These are phyloP conservation scores for Marmota monax DNA, from an alignment of 2,113 vertebrate species.

Conservation along the genomic window DNA sequence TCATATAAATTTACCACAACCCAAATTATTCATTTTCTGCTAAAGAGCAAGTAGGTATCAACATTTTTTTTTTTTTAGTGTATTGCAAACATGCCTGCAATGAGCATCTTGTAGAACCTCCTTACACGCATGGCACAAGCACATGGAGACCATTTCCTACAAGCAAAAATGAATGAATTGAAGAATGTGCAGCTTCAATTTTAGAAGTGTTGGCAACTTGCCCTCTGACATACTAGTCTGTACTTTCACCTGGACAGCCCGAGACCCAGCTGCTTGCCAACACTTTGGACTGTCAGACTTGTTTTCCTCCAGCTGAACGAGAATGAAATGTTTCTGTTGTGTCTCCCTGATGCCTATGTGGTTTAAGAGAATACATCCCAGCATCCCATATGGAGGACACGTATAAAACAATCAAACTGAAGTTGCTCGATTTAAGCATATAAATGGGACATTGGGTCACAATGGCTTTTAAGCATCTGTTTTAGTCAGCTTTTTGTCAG, in stretches of 20 bases:
- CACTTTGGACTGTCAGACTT: neutral
- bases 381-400: too few relatives aligned
- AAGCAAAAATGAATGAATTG: too few relatives aligned
- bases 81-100: neutral
- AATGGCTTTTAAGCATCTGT: too few relatives aligned
- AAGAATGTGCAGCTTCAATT: too few relatives aligned
- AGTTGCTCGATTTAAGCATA: too few relatives aligned
- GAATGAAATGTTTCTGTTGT: neutral
- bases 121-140: neutral
- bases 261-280: too few relatives aligned
- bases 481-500: too few relatives aligned
- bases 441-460: too few relatives aligned
- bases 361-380: neutral
- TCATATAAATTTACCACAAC: neutral
- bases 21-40: neutral
- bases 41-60: too few relatives aligned
- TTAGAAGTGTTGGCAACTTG: too few relatives aligned
- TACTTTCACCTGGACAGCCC: too few relatives aligned
- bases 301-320: neutral
- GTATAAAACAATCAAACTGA: too few relatives aligned
- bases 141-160: neutral
- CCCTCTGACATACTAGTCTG: neutral
- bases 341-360: neutral
- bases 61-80: neutral
- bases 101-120: neutral